Conservation (phyloP, 2,888 invertebrate genomes). For the Hemaris fuciformis region DNA sequence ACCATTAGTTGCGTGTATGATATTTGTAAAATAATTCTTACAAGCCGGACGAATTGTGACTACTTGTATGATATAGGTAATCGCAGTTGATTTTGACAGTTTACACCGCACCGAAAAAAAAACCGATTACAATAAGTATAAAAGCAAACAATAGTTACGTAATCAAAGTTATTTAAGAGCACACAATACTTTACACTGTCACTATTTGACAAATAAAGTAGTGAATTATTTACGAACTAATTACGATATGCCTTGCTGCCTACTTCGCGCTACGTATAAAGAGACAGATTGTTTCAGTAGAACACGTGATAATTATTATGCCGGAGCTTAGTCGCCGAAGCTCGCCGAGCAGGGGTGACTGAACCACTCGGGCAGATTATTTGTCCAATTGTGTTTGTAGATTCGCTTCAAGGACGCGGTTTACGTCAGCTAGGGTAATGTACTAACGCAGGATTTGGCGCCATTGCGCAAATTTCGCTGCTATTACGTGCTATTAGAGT, state of each 20-base stretch:
- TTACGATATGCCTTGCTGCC: neutral
- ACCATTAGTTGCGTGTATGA: neutral
- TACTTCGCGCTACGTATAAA: neutral
- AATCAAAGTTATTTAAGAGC: neutral
- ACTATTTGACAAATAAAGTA: neutral
- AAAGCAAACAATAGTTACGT: neutral
- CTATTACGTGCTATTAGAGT: conserved; percentile 30
- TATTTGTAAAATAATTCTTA: too few species aligned
- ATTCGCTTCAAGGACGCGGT: conserved; percentile 69
- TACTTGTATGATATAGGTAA: too few species aligned
- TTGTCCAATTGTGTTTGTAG: conserved; percentile 74
- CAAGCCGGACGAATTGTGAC: too few species aligned
- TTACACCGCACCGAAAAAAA: too few species aligned
- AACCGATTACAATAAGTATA: neutral
- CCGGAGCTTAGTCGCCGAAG: conserved; percentile 21
- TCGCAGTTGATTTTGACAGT: too few species aligned
- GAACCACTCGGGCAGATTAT: conserved; percentile 62
- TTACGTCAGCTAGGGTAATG: conserved; percentile 67
- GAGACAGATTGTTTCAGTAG: neutral
- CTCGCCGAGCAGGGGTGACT: conserved; percentile 57
- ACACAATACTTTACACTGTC: neutral
- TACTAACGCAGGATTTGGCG: conserved; percentile 38
- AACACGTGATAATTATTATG: conserved; percentile 8
- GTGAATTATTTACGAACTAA: neutral
- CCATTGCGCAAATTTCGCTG: conserved; percentile 39